Evolutionary conservation across 2,113 vertebrate genomes (phyloP).

Genomic region (Phrynocephalus versicolor): DNA sequence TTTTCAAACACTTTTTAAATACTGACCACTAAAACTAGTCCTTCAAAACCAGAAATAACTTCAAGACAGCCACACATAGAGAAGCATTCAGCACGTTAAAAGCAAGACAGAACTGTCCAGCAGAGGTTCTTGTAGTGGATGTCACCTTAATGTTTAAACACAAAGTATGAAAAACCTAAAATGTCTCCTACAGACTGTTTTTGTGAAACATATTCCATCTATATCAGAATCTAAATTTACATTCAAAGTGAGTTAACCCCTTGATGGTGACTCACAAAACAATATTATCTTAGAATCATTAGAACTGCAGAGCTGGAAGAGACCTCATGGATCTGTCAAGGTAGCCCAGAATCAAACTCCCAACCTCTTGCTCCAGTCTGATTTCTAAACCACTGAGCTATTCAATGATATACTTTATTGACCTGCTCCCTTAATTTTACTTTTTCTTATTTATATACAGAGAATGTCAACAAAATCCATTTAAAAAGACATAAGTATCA

Average conservation of each 20-base stretch:
- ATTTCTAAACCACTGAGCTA: too few relatives aligned
- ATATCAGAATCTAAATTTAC: constrained; percentile 29
- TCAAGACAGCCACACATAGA: constrained; percentile 41
- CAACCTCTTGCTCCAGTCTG: too few relatives aligned
- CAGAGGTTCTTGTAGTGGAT: constrained; percentile 21
- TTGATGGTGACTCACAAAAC: too few relatives aligned
- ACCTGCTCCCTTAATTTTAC: not conserved
- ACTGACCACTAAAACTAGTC: constrained; percentile 60
- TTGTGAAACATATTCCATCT: not conserved
- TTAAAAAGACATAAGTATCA: constrained; percentile 1
- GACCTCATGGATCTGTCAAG: too few relatives aligned
- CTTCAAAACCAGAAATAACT: constrained; percentile 52
- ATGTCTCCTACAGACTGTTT: not conserved
- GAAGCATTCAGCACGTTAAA: constrained; percentile 6
- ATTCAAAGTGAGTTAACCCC: too few relatives aligned
- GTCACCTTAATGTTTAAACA: not conserved
- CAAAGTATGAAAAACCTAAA: not conserved
- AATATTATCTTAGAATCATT: too few relatives aligned
- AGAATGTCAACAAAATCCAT: constrained; percentile 5
- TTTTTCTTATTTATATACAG: not conserved
- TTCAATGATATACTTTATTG: not conserved
- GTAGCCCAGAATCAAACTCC: too few relatives aligned
- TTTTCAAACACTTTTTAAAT: constrained; percentile 31
- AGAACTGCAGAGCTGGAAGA: too few relatives aligned
- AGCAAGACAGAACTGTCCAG: constrained; percentile 2